Percentiles rank a stretch among this genome's conserved stretches.
These are phyloP conservation scores for Pampus argenteus DNA, from an alignment of 2,797 vertebrate genomes.

Conservation along the genomic window DNA sequence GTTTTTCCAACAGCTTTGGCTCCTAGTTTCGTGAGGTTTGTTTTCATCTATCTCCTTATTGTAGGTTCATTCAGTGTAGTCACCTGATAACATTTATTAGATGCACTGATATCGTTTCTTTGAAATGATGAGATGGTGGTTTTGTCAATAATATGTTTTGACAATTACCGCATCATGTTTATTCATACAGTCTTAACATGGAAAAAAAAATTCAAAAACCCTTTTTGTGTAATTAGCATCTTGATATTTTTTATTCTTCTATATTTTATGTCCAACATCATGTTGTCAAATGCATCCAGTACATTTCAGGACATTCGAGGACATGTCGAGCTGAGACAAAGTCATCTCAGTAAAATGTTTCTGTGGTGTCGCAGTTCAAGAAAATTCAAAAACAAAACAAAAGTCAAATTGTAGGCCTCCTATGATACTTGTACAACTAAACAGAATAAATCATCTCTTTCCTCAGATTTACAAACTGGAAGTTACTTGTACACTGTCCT, in stretches of 20 bases:
- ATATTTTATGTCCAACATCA: background rate
- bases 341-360: conserved; percentile 18
- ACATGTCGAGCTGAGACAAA: conserved; percentile 55
- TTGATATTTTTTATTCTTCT: background rate
- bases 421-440: background rate
- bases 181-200: background rate
- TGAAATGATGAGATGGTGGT: background rate
- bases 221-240: background rate
- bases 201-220: no score
- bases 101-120: background rate
- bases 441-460: background rate
- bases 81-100: background rate
- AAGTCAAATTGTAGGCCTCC: background rate
- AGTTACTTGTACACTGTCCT: background rate
- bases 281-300: no score
- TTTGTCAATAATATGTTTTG: background rate
- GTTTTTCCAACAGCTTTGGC: background rate
- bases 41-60: background rate
- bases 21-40: background rate
- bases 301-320: conserved; percentile 5
- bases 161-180: background rate
- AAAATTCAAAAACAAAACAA: conserved; percentile 5
- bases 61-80: background rate
- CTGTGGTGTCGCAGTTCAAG: background rate
- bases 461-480: conserved; percentile 1